Evolutionary conservation across 2,113 vertebrate genomes (phyloP), one percentile per base, ranked within the genome.

Genomic region (Sinocyclocheilus anophthalmus): DNA sequence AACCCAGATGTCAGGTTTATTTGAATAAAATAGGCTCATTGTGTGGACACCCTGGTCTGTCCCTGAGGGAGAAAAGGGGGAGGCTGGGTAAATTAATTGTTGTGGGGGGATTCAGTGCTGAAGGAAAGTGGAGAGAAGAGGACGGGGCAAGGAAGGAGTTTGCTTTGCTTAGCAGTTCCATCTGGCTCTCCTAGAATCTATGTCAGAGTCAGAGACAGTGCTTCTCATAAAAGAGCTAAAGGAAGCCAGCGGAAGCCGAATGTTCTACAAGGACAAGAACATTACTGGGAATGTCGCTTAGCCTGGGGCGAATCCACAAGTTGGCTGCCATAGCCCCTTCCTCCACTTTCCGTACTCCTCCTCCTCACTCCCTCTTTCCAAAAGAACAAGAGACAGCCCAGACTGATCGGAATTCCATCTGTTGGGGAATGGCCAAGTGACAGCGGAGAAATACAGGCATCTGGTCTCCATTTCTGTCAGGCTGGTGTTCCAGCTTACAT

Each of bases 211-310:
- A 97, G 97, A 96, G 98, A 98, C 98, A 98, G 97, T 96, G 94
- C 96, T 98, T 96, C 96, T 97, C 97, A 97, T 98, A 97, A 98
- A 97, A 97, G 96, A 95, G 94, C 96, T 97, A 95, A 94, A 97
- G 97, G 96, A 97, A 96, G 96, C 95, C 94, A 96, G 94, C 96
- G 95, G 97, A 98, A 97, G 97, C 96, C 96, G 96, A 97, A 97
- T 99, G 97, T 98, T 99, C 96, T 97, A 99, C 97, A 97, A 97
- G 96, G 96, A 97, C 96, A 96, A 85, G 96, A 99, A 98, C 97
- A 99, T 99, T 98, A 98, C 96, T 96, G 97, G 95, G 97, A 98
- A 97, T 98, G 97, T 98, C 97, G 97, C 97, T 98, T 95, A 97
- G 96, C 95, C 97, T 90, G 91, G 90, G 93, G 96, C 94, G 90